Evolutionary conservation across 2,113 vertebrate species (phyloP).

Genomic region (Seriola rivoliana): DNA sequence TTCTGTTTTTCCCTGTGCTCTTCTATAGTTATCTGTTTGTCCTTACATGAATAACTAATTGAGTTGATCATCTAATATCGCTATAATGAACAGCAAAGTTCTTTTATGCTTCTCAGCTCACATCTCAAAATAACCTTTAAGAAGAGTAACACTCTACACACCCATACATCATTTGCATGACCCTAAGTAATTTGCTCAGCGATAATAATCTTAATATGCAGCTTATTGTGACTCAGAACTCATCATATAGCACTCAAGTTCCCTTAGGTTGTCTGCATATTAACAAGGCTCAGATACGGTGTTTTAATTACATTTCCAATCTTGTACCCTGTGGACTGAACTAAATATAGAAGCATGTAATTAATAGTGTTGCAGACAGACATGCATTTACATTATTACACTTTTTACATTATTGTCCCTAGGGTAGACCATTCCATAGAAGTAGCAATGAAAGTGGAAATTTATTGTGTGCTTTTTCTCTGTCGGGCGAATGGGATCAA

Average conservation of each 20-base stretch:
- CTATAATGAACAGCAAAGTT: not conserved
- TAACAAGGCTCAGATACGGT: slow-evolving; percentile 52
- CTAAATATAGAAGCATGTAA: slow-evolving; percentile 65
- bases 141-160: not conserved
- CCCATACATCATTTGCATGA: slow-evolving; percentile 38
- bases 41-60: not conserved
- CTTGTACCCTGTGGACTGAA: slow-evolving; percentile 33
- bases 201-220: slow-evolving; percentile 60
- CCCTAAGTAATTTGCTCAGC: slow-evolving; percentile 37
- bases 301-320: slow-evolving; percentile 68
- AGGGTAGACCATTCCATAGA: not conserved
- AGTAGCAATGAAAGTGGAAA: not conserved
- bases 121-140: slow-evolving; percentile 17
- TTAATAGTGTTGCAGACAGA: slow-evolving; percentile 52
- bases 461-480: not conserved
- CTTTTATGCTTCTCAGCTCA: not conserved
- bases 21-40: not conserved
- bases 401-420: slow-evolving; percentile 17
- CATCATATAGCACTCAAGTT: slow-evolving; percentile 36
- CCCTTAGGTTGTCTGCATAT: slow-evolving; percentile 57
- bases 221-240: slow-evolving; percentile 46
- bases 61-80: not conserved
- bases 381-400: not conserved
- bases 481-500: not conserved
- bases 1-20: not conserved